These are phyloP conservation scores for Cydia pomonella DNA, from an alignment of 1,140 invertebrate species.

Conservation along the genomic window DNA sequence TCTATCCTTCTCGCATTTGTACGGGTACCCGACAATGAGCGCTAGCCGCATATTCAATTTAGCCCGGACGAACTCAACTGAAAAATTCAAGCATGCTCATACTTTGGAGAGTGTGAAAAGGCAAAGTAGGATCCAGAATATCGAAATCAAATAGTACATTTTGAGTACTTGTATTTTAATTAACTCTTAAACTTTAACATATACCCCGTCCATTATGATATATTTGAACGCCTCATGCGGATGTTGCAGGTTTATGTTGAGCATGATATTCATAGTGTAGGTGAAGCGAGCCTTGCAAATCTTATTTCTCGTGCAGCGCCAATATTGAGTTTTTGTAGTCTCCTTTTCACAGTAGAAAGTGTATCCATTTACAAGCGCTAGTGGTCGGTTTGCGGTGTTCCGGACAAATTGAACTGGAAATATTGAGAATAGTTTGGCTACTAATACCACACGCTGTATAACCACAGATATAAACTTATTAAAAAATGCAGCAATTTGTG, in stretches of 20 bases:
- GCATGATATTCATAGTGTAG: not conserved
- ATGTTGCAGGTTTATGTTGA: not conserved
- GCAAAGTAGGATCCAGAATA: too few species aligned
- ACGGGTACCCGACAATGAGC: too few species aligned
- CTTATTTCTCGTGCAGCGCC: not conserved
- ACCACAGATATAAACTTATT: too few species aligned
- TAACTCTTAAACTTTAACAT: not conserved
- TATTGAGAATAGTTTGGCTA: not conserved
- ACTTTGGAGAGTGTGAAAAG: too few species aligned
- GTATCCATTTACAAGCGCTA: conserved; percentile 42
- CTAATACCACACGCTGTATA: too few species aligned
- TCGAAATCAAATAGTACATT: too few species aligned
- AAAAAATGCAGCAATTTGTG: too few species aligned
- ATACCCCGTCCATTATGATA: not conserved
- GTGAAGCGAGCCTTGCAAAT: conserved; percentile 7
- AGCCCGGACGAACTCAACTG: too few species aligned
- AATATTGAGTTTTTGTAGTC: conserved; percentile 3
- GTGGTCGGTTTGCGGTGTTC: not conserved
- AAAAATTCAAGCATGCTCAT: too few species aligned
- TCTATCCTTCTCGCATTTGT: too few species aligned
- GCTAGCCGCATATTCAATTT: too few species aligned
- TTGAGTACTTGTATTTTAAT: too few species aligned
- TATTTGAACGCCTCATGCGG: not conserved
- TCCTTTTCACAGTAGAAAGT: conserved; percentile 39
- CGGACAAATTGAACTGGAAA: not conserved